Evolutionary conservation across 1,140 invertebrate species (phyloP), one percentile per base, ranked within the genome.

Genomic region (Nasonia vitripennis): DNA sequence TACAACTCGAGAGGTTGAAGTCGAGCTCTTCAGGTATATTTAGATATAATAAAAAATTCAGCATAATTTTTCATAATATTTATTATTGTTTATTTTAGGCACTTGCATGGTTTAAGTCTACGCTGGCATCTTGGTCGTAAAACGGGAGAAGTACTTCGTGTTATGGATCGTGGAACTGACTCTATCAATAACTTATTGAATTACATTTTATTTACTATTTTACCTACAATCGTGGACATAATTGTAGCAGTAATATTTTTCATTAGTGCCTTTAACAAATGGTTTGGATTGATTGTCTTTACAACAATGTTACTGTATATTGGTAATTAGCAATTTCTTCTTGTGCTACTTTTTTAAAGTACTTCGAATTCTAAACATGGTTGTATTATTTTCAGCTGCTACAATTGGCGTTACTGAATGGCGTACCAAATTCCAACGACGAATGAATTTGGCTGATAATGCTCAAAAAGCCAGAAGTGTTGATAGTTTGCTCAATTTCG

Each of bases 401-500:
- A 99, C 98, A 12, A 96, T 99, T 89, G 90, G 93, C 11, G 94
- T 99, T 27, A 99, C 98, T 2, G 98, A 99, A 94, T 99, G 98
- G 98, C 94, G 98, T 55, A 99, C 98, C 0, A 98, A 99, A 91
- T 99, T 96, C 91, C 96, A 98, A 89, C 94, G 98, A 48, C 94
- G 96, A 20, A 98, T 98, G 97, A 99, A 99, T 93, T 93, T 96
- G 27, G 96, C 97, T 0, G 98, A 99, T 90, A 99, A 99, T 93
- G 97, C 96, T 77, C 96, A 96, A 81, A 96, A 97, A 90, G 96
- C 98, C n/a, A 95, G 96, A 75, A 98, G 97, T 85, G 98, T 99
- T 0, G 98, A 99, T 92, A 99, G 98, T n/a, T 93, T 99, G 62
- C 94, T 99, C 0, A 99, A 99, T 93, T 99, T 98, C 94, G 98